Conservation (phyloP, 1,140 invertebrate species). For the Oryctes rhinoceros region DNA sequence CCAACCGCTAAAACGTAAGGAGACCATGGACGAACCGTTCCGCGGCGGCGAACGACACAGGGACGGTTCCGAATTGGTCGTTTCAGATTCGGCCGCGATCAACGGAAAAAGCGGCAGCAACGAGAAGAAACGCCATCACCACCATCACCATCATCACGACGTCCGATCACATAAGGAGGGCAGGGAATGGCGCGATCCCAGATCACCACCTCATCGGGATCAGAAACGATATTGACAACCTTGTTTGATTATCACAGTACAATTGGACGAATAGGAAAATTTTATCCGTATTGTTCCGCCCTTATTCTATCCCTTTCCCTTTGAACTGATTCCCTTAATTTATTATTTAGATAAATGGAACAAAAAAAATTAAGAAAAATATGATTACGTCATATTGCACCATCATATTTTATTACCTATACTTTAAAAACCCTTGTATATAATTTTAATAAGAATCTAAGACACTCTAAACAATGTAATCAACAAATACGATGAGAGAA, state of each 20-base stretch:
- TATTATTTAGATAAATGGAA: neutral
- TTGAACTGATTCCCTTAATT: conserved; percentile 5
- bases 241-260: conserved; percentile 55
- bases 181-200: conserved; percentile 52
- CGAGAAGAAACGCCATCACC: conserved; percentile 82
- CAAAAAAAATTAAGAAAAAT: neutral
- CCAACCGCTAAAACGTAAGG: conserved; percentile 71
- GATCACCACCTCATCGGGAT: conserved; percentile 49
- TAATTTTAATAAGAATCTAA: conserved; percentile 7
- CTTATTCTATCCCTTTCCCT: neutral
- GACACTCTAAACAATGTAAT: conserved; percentile 6
- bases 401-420: neutral
- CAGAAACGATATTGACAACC: conserved; percentile 57
- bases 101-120: conserved; percentile 61
- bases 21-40: conserved; percentile 74
- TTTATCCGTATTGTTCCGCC: neutral
- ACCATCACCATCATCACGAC: conserved; percentile 81
- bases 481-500: neutral
- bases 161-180: conserved; percentile 52
- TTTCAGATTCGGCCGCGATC: conserved; percentile 70
- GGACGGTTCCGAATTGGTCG: conserved; percentile 77
- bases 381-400: neutral
- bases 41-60: conserved; percentile 61
- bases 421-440: neutral
- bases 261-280: conserved; percentile 52